Percentiles rank a stretch among this genome's conserved stretches.
Conservation (phyloP, 2,888 invertebrate genomes). For the Thera obeliscata region DNA sequence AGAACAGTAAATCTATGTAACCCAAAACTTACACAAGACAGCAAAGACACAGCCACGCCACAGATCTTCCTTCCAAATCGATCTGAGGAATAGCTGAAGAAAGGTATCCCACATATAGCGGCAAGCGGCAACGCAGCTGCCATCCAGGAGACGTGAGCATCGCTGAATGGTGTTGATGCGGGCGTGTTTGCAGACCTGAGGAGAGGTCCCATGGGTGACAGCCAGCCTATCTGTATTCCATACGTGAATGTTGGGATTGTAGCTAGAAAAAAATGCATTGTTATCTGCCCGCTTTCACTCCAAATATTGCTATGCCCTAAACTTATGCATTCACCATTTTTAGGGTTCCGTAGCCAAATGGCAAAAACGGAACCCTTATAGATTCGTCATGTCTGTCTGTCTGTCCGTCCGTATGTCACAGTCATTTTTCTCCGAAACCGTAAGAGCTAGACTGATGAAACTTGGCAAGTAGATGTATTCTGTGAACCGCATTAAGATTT, state of each 20-base stretch:
- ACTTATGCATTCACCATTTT: no score
- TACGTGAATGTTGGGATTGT: constrained; percentile 79
- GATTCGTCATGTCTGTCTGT: no score
- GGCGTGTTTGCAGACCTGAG: constrained; percentile 64
- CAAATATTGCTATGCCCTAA: no score
- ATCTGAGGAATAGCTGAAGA: constrained; percentile 78
- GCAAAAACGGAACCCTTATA: no score
- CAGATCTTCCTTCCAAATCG: constrained; percentile 76
- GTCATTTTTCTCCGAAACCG: no score
- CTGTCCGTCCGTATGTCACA: no score
- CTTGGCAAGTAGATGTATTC: no score
- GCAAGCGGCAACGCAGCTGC: constrained; percentile 80
- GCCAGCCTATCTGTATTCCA: constrained; percentile 81
- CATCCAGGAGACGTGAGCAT: constrained; percentile 74
- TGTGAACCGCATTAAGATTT: no score
- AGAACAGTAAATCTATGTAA: neutral
- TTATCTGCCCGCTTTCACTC: no score
- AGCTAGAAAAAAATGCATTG: constrained; percentile 57
- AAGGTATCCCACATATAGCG: constrained; percentile 77
- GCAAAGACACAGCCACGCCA: constrained; percentile 76
- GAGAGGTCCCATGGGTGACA: constrained; percentile 76
- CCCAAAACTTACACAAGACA: constrained; percentile 76
- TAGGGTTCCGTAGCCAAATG: no score
- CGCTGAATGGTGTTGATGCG: constrained; percentile 58
- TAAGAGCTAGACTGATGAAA: no score